phyloP scores from a whole-genome alignment of 1,140 invertebrate genomes.

The Lucilia cuprina region DNA sequence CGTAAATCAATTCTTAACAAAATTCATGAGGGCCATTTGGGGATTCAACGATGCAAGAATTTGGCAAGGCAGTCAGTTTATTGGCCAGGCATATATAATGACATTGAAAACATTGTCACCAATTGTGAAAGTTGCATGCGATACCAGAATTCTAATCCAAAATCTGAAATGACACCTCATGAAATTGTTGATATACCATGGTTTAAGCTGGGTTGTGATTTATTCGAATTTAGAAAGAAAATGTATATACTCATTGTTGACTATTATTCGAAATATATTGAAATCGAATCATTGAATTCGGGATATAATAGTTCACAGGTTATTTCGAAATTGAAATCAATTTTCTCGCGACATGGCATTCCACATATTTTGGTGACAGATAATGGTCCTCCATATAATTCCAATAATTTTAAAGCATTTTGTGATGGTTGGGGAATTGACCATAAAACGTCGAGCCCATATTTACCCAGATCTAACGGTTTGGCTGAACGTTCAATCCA shows the following conservation, averaged over 20 bases:
- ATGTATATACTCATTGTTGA: constrained; percentile 33
- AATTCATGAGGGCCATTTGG: constrained; percentile 55
- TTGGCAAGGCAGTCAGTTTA: constrained; percentile 60
- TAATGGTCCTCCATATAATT: constrained; percentile 36
- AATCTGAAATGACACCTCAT: too few species aligned
- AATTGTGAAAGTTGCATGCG: constrained; percentile 50
- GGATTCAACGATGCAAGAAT: constrained; percentile 54
- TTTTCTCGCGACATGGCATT: constrained; percentile 31
- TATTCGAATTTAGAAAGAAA: constrained; percentile 37
- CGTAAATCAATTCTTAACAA: constrained; percentile 61
- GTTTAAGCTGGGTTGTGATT: constrained; percentile 49
- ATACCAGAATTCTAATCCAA: constrained; percentile 33
- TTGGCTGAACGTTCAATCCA: constrained; percentile 55
- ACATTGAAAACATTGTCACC: constrained; percentile 61
- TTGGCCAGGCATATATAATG: constrained; percentile 62
- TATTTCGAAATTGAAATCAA: constrained; percentile 15
- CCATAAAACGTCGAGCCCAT: constrained; percentile 55
- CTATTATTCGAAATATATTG: constrained; percentile 38
- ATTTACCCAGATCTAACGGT: constrained; percentile 63
- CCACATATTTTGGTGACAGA: constrained; percentile 35
- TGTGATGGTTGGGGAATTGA: constrained; percentile 57
- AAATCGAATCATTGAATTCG: constrained; percentile 23
- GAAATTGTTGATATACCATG: too few species aligned
- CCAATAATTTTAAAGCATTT: constrained; percentile 57
- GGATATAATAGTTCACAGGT: background rate